These are phyloP conservation scores for Scaptomyza parva DNA, from an alignment of 2,888 invertebrate species.

Conservation along the genomic window DNA sequence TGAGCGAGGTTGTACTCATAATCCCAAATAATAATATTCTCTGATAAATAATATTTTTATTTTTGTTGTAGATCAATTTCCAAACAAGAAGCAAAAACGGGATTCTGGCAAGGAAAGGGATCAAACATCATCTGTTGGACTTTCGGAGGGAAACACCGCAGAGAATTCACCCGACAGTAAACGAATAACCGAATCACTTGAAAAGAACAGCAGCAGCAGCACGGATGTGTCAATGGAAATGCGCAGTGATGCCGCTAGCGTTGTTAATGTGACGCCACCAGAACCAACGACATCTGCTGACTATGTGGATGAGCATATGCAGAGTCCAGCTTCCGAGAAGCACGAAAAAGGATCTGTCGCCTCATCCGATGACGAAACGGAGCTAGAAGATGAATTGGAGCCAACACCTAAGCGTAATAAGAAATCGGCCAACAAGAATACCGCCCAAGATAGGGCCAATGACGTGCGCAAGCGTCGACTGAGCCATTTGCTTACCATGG, in stretches of 20 bases:
- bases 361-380: slow-evolving; percentile 66
- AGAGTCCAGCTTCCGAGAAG: slow-evolving; percentile 47
- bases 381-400: slow-evolving; percentile 59
- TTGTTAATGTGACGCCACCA: slow-evolving; percentile 5
- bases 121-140: slow-evolving; percentile 26
- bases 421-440: slow-evolving; percentile 68
- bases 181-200: slow-evolving; percentile 14
- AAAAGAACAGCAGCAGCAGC: slow-evolving; percentile 14
- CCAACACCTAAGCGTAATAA: slow-evolving; percentile 65
- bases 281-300: slow-evolving; percentile 38
- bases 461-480: slow-evolving; percentile 83
- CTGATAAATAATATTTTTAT: background rate
- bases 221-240: slow-evolving; percentile 54
- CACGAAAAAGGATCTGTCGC: slow-evolving; percentile 55
- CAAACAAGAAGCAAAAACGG: slow-evolving; percentile 71
- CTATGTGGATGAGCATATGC: slow-evolving; percentile 61
- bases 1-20: slow-evolving; percentile 69
- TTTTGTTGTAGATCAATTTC: slow-evolving; percentile 66
- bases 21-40: background rate
- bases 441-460: slow-evolving; percentile 79
- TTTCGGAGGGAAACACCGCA: slow-evolving; percentile 24
- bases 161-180: slow-evolving; percentile 37
- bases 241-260: slow-evolving; percentile 14
- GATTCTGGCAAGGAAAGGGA: slow-evolving; percentile 59
- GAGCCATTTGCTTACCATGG: slow-evolving; percentile 82